A percentile compares a stretch with the other conserved stretches of the same genome.
These are phyloP conservation scores for Siniperca chuatsi DNA, from an alignment of 2,113 vertebrate species.

Conservation along the genomic window DNA sequence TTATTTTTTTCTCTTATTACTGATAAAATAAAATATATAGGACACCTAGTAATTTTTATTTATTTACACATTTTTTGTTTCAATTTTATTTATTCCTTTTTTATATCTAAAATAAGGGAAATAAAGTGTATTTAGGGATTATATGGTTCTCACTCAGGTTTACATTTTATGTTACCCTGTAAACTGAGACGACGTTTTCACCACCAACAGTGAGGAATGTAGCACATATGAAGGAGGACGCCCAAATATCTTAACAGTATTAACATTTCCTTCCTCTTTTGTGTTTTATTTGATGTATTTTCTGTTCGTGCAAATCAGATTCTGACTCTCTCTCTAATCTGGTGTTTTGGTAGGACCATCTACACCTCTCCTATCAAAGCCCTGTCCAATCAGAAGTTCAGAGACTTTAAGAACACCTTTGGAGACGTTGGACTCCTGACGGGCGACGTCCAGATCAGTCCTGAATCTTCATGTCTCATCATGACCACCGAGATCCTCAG, in stretches of 20 bases:
- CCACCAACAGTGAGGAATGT: not conserved
- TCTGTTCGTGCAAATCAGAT: not conserved
- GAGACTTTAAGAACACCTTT: slow-evolving; percentile 93
- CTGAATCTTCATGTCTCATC: slow-evolving; percentile 92
- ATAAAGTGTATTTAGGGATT: too few species aligned
- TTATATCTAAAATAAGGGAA: too few species aligned
- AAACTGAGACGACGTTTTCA: not conserved
- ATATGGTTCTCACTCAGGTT: too few species aligned
- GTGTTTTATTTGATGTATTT: too few species aligned
- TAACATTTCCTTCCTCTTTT: not conserved
- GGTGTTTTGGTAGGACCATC: slow-evolving; percentile 85
- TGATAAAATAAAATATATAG: too few species aligned
- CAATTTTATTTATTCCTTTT: too few species aligned
- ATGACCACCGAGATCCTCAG: slow-evolving; percentile 96
- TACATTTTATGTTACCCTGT: too few species aligned
- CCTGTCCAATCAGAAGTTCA: slow-evolving; percentile 95
- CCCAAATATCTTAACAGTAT: not conserved
- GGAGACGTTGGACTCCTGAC: slow-evolving; percentile 93
- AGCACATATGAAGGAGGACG: not conserved
- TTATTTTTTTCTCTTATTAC: too few species aligned
- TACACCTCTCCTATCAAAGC: slow-evolving; percentile 96
- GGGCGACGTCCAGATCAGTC: slow-evolving; percentile 91
- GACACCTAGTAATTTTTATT: too few species aligned
- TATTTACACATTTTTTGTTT: too few species aligned
- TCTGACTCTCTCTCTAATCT: not conserved